phyloP scores from a whole-genome alignment of 92 coral and sea anemone species.

The Meandrina meandrites region DNA sequence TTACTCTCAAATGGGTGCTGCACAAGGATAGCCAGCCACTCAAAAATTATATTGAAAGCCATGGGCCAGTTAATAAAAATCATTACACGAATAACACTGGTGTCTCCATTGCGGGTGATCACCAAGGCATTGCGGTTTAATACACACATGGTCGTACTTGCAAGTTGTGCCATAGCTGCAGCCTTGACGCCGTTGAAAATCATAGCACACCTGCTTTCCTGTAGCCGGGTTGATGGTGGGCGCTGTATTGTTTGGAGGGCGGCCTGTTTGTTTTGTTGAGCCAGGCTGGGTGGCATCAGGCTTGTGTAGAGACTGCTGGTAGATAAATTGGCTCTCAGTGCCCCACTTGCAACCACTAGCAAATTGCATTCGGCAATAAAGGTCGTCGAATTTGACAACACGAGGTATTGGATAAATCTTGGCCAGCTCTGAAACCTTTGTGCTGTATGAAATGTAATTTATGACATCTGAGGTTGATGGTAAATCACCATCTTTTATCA shows the following conservation, averaged over 20 bases:
- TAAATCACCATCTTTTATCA: slow-evolving; percentile 9
- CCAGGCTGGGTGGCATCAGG: too few species aligned
- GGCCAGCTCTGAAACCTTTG: slow-evolving; percentile 24
- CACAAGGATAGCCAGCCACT: too few species aligned
- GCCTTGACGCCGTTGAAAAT: slow-evolving; percentile 42
- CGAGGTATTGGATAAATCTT: slow-evolving; percentile 34
- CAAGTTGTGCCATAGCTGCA: slow-evolving; percentile 42
- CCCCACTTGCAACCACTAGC: slow-evolving; percentile 47
- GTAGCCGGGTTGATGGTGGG: slow-evolving; percentile 37
- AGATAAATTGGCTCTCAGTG: too few species aligned
- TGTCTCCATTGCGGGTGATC: slow-evolving; percentile 38
- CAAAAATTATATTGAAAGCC: too few species aligned
- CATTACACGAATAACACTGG: too few species aligned
- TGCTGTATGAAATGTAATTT: background rate
- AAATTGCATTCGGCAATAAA: slow-evolving; percentile 35
- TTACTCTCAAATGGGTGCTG: too few species aligned
- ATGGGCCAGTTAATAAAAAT: too few species aligned
- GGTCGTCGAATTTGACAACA: slow-evolving; percentile 38
- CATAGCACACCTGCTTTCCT: slow-evolving; percentile 46
- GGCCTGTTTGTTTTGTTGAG: too few species aligned
- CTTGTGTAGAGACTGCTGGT: too few species aligned
- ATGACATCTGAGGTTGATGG: slow-evolving; percentile 14
- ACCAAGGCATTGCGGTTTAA: slow-evolving; percentile 29
- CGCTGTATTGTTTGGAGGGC: background rate
- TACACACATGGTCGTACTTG: slow-evolving; percentile 34